A percentile compares a stretch with the other conserved stretches of the same genome.
phyloP scores from a whole-genome alignment of 2,797 vertebrate genomes.

The Darevskia nairensis region DNA sequence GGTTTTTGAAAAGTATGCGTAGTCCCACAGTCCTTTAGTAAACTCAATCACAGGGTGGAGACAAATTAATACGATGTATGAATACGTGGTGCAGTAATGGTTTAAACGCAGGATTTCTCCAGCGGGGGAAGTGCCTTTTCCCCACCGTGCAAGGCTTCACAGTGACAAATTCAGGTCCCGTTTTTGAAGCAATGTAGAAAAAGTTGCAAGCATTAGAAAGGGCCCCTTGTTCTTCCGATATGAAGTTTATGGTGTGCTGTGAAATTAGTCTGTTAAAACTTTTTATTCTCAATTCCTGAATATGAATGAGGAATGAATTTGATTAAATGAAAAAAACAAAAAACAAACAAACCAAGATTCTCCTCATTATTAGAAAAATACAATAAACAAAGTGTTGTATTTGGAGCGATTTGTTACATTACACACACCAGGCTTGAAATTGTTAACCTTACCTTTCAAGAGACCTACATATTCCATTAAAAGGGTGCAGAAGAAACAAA shows the following conservation, averaged over 20 bases:
- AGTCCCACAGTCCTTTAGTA: constrained; percentile 59
- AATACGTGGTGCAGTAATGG: constrained; percentile 70
- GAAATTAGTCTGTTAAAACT: constrained; percentile 81
- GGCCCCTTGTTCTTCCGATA: constrained; percentile 58
- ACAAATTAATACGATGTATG: constrained; percentile 69
- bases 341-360: constrained; percentile 53
- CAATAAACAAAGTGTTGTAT: constrained; percentile 65
- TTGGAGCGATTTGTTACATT: constrained; percentile 77
- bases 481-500: constrained; percentile 89
- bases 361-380: constrained; percentile 77
- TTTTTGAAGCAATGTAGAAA: constrained; percentile 70
- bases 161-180: constrained; percentile 54
- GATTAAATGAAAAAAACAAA: constrained; percentile 72
- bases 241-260: constrained; percentile 63
- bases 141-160: constrained; percentile 57
- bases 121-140: constrained; percentile 39
- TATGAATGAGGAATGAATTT: constrained; percentile 78
- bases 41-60: constrained; percentile 59
- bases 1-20: constrained; percentile 65
- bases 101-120: constrained; percentile 72
- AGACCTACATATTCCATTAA: constrained; percentile 88
- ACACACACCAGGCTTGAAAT: constrained; percentile 81
- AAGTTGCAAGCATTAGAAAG: constrained; percentile 74
- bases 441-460: constrained; percentile 91
- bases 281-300: constrained; percentile 71